These are phyloP conservation scores for Hyaena hyaena DNA, from an alignment of 2,113 vertebrate species.

Conservation along the genomic window DNA sequence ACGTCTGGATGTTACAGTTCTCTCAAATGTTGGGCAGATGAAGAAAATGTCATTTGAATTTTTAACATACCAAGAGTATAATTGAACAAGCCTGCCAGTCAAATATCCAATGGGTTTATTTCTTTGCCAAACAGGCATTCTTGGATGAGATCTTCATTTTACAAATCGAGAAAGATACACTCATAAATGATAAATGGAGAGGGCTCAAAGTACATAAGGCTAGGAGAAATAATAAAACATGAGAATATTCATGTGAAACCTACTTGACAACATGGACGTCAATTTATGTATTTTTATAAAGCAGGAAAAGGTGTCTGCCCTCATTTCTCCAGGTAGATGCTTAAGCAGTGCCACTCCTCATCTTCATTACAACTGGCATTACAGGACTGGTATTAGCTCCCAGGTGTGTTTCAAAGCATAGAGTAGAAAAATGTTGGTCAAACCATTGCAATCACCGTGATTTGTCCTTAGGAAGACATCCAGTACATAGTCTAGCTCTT, in stretches of 20 bases:
- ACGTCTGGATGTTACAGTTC: not conserved
- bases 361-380: not conserved
- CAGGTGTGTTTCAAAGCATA: not conserved
- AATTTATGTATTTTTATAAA: not conserved
- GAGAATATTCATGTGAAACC: not conserved
- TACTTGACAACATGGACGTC: not conserved
- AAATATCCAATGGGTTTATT: slow-evolving; percentile 13
- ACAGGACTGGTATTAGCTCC: not conserved
- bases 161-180: not conserved
- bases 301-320: not conserved
- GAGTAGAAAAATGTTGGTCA: not conserved
- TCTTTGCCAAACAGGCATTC: slow-evolving; percentile 35
- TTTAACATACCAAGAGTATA: slow-evolving; percentile 2
- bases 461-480: not conserved
- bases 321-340: not conserved
- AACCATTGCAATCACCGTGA: not conserved
- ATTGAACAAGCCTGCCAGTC: not conserved
- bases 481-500: not conserved
- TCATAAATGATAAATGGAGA: not conserved
- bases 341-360: not conserved
- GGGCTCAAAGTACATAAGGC: not conserved
- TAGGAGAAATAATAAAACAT: slow-evolving; percentile 46
- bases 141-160: not conserved
- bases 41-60: slow-evolving; percentile 35
- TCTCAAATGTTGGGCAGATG: not conserved